Evolutionary conservation across 2,113 vertebrate species (phyloP).

Genomic region (Prietella phreatophila): DNA sequence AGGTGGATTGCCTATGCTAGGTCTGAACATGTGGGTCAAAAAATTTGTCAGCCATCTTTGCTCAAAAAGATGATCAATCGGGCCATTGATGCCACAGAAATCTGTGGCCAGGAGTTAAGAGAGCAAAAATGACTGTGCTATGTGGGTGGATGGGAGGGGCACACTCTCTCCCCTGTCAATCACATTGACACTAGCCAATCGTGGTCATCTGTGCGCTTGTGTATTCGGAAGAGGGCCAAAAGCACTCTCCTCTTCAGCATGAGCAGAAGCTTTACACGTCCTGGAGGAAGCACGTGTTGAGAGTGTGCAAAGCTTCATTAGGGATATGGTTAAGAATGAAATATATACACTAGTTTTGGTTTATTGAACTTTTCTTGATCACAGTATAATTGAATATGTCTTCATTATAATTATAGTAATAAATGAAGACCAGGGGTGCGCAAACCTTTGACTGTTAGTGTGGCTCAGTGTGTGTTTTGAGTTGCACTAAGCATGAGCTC

Average conservation of each 20-base stretch:
- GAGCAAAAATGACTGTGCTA: background rate
- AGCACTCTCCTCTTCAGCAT: background rate
- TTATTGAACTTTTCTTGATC: background rate
- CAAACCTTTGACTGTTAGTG: background rate
- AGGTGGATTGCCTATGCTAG: background rate
- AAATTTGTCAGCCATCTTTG: background rate
- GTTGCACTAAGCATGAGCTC: conserved; percentile 47
- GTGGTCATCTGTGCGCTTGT: background rate
- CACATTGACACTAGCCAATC: background rate
- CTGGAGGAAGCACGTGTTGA: background rate
- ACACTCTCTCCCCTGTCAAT: background rate
- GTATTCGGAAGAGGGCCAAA: background rate
- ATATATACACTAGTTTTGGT: background rate
- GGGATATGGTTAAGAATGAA: background rate
- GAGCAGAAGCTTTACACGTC: background rate
- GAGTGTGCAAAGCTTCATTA: background rate
- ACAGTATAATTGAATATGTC: background rate
- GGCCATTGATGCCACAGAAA: background rate
- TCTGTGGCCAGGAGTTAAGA: background rate
- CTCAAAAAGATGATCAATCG: background rate
- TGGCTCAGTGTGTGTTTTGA: conserved; percentile 15
- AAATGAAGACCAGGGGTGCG: background rate
- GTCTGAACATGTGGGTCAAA: background rate
- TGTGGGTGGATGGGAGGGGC: too few species aligned
- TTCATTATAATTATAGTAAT: background rate